Evolutionary conservation across 2,888 invertebrate species (phyloP), one percentile per base, ranked within the genome.

Genomic region (Neoitamus cyanurus): DNA sequence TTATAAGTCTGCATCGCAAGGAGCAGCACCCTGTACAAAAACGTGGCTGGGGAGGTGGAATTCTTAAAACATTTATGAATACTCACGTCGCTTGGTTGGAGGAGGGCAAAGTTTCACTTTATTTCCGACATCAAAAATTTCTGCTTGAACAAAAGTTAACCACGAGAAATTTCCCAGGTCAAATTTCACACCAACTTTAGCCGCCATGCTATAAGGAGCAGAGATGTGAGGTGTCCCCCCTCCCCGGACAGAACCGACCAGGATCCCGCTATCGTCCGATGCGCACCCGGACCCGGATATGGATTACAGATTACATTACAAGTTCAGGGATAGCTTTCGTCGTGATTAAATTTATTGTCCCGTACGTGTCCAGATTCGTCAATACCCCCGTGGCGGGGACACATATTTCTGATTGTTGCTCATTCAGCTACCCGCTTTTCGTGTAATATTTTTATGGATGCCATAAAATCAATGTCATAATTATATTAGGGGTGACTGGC

Each of bases 341-440:
- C 80, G 84, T 82, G 84, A 85, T 85, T 85, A 85, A 85, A 85
- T 85, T 85, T 85, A 85, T 85, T 84, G 84, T 85, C 82, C 85
- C 42, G 84, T 85, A 85, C 85, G 84, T 85, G 85, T 37, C 42
- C 37, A 73, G 85, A 80, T 82, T 84, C 37, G 73, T 69, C 83
- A 84, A 85, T 75, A 68, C 36, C 68, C 73, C 34, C 34, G 30
- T 73, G 72, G 58, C 58, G 58, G 11, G 58, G 58, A 58, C 58
- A 58, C 58, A 58, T 58, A 58, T 15, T 83, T 85, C 78, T 85
- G 85, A 83, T 85, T 83, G 83, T 85, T 85, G 85, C 85, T 85
- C 70, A 46, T 83, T 84, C 46, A 42, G 46, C 15, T 34, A 20
- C 25, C 70, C 68, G 75, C 34, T 84, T n/a, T 84, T 42, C 84